Conservation (phyloP, 2,797 vertebrate species). For the Molothrus ater region DNA sequence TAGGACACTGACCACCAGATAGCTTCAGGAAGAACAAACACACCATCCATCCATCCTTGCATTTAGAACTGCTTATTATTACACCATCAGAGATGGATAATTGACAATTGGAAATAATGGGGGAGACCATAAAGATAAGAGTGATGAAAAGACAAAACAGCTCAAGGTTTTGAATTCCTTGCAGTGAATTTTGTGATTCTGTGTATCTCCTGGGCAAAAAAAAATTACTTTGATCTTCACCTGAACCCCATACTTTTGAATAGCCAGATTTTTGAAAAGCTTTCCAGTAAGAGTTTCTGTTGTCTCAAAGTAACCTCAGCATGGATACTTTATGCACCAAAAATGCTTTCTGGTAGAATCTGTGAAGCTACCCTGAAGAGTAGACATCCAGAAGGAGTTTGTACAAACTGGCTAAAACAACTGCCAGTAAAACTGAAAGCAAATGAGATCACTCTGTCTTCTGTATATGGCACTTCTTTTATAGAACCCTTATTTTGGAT, state of each 20-base stretch:
- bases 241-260: not conserved
- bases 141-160: not conserved
- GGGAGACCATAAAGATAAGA: not conserved
- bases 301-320: not conserved
- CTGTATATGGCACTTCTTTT: not conserved
- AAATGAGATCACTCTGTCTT: not conserved
- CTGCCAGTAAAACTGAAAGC: not conserved
- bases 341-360: not conserved
- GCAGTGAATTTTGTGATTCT: not conserved
- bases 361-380: not conserved
- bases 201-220: not conserved
- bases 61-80: not conserved
- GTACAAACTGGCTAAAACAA: not conserved
- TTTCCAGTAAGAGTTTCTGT: not conserved
- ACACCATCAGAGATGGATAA: fast-evolving
- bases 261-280: not conserved
- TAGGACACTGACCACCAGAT: not conserved
- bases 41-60: not conserved
- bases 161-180: not conserved
- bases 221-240: not conserved
- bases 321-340: not conserved
- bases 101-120: not conserved
- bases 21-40: not conserved
- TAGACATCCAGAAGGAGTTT: not conserved
- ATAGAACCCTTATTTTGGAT: not conserved